Evolutionary conservation across 2,113 vertebrate species (phyloP), one percentile per base, ranked within the genome.

Genomic region (Caranx ignobilis): DNA sequence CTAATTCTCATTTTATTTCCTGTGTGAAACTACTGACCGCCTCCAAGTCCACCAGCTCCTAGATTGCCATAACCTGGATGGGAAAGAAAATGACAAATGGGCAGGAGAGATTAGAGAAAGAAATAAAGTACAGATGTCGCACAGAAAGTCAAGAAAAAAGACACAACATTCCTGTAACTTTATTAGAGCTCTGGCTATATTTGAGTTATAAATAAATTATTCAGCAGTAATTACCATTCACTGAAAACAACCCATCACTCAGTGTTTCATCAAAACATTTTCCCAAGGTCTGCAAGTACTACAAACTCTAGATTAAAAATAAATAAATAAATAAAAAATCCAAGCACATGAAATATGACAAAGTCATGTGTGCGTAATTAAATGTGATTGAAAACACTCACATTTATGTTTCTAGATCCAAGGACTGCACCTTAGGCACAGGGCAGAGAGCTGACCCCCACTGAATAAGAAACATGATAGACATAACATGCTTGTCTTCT

Each of bases 61-160:
- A 95, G 79, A 80, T 57, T 91, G 65, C 93, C 93, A 88, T 95
- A 95, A 71, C 94, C 95, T 95, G 48, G n/a, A 79, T 43, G 61
- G 50, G 21, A 67, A 15, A 82, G 26, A 54, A 83, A 62, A 62
- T 66, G 11, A 86, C 9, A 61, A 32, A 52, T 15, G 41, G 15
- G 19, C 43, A 61, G 21, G 0, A 47, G 47, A 64, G 41, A 2
- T 32, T 5, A 75, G 48, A n/a, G 12, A 67, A 37, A 64, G n/a
- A 71, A n/a, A 81, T 4, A 31, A 31, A 41, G n/a, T 9, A 56
- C 12, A 43, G 35, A 69, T 39, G 61, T 26, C 18, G 2, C 41
- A 71, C 65, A 11, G 41, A 26, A 35, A 34, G 45, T 43, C 19
- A 68, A 60, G 47, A 60, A 48, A 63, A 61, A 2, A 10, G 32